A percentile compares a stretch with the other conserved stretches of the same genome.
Conservation (phyloP, 1,140 invertebrate species). For the Anoplolepis gracilipes region DNA sequence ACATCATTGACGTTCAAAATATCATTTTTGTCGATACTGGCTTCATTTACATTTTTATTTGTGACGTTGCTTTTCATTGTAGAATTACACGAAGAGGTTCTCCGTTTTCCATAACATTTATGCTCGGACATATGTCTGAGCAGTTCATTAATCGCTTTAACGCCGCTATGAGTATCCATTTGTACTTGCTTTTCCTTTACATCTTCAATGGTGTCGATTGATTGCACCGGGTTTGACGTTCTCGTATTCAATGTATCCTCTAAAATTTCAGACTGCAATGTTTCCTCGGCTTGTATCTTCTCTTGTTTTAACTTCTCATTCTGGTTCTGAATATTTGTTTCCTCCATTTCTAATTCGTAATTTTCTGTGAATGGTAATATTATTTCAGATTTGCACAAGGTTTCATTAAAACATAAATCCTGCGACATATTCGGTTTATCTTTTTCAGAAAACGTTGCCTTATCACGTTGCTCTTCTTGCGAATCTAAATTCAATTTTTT, state of each 20-base stretch:
- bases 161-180: background rate
- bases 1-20: background rate
- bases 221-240: background rate
- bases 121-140: background rate
- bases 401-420: background rate
- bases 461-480: background rate
- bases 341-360: background rate
- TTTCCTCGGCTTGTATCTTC: background rate
- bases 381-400: background rate
- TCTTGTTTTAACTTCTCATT: background rate
- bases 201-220: background rate
- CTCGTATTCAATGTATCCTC: background rate
- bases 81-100: background rate
- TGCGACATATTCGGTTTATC: background rate
- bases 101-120: background rate
- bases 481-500: background rate
- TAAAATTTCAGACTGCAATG: background rate
- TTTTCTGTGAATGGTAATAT: too few species aligned
- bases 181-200: too few species aligned
- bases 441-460: background rate
- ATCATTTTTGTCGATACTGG: background rate
- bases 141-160: conserved; percentile 5
- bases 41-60: background rate
- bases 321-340: background rate
- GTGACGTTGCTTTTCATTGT: background rate